These are phyloP conservation scores for Psophia crepitans DNA, from an alignment of 2,113 vertebrate species.

Conservation along the genomic window DNA sequence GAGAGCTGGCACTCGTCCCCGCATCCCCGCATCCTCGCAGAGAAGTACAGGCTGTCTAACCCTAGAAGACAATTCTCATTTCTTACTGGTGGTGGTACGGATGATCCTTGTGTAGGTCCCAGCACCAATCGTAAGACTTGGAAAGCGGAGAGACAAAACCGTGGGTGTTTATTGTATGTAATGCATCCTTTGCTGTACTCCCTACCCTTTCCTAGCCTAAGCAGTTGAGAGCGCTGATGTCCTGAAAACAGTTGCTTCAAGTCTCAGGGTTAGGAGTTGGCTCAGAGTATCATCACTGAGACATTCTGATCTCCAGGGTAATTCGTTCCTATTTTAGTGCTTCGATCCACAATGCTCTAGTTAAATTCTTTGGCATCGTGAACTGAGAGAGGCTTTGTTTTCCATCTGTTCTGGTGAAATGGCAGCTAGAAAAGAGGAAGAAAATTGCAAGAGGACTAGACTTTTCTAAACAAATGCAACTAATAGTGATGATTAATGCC, in stretches of 20 bases:
- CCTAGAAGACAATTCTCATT: neutral
- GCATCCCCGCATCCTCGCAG: accelerated
- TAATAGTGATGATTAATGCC: neutral
- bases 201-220: neutral
- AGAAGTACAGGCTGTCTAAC: neutral
- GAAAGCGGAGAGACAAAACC: neutral
- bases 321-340: neutral
- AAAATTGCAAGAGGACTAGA: neutral
- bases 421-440: neutral
- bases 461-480: neutral
- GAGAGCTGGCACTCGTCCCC: neutral
- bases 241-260: neutral
- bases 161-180: neutral
- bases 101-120: accelerated
- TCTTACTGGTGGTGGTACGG: neutral
- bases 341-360: neutral
- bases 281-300: neutral
- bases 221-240: neutral
- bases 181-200: neutral
- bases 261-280: neutral
- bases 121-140: neutral
- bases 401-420: neutral
- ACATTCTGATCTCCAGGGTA: neutral
- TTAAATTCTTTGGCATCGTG: neutral
- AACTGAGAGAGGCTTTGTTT: neutral